A percentile compares a stretch with the other conserved stretches of the same genome.
Conservation (phyloP, 2,113 vertebrate species). For the Connochaetes taurinus region DNA sequence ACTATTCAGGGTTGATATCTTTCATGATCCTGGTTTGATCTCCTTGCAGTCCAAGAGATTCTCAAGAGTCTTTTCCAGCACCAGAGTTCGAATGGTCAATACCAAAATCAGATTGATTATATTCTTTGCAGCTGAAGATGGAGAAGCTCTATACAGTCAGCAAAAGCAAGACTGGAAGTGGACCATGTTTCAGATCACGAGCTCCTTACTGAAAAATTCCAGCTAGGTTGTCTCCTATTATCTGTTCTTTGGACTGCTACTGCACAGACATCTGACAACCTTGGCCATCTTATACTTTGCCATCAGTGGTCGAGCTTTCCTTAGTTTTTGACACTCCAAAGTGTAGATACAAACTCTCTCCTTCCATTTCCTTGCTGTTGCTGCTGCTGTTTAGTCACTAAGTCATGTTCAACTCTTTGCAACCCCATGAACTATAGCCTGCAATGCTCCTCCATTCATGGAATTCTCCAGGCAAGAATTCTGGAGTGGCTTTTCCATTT, state of each 20-base stretch:
- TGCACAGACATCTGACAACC: neutral
- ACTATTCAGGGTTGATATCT: neutral
- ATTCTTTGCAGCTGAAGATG: neutral
- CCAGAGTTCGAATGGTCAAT: neutral
- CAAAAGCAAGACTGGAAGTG: neutral
- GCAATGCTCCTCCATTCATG: neutral
- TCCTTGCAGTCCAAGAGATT: neutral
- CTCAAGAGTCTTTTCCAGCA: neutral
- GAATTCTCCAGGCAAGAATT: neutral
- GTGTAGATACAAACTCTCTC: neutral
- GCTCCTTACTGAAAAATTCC: neutral
- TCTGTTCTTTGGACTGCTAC: neutral
- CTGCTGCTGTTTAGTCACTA: neutral
- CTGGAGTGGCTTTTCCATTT: neutral
- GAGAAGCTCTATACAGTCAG: neutral
- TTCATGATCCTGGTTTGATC: neutral
- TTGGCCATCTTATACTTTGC: neutral
- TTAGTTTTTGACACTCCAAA: neutral
- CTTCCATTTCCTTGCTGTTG: neutral
- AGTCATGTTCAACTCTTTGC: neutral
- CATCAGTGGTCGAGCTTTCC: neutral
- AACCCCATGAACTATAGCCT: neutral
- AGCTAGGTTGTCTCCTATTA: neutral
- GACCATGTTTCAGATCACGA: neutral
- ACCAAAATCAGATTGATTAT: neutral